Evolutionary conservation across 2,797 vertebrate species (phyloP), one percentile per base, ranked within the genome.

Genomic region (Diplodus sargus): DNA sequence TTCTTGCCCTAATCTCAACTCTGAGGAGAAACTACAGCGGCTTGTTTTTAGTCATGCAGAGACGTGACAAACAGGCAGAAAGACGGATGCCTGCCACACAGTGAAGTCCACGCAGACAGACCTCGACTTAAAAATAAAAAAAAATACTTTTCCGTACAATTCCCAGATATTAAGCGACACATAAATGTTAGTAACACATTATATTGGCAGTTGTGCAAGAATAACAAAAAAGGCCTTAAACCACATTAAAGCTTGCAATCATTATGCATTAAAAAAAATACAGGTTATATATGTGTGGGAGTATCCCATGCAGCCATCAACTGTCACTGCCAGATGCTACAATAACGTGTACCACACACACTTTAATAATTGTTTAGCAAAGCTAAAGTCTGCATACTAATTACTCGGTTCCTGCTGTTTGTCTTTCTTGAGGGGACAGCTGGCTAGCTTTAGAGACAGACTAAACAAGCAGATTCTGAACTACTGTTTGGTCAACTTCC

Each of bases 1-100:
- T 74, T 65, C 16, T 47, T 77, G 66, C 54, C 57, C 74, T 82
- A 25, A 76, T 82, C 64, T 78, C 25, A 70, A 62, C 70, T 72
- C 42, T 15, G 43, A 68, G 63, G 68, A 20, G 34, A 58, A 57
- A 65, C 12, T 14, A 42, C 22, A 30, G 0, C 22, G 7, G n/a
- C 10, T 64, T 75, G 45, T 62, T 75, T 22, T 59, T 23, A 43
- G 47, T 54, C 14, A 2, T 54, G 34, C 0, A 59, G 68, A 63
- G n/a, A 42, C 20, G 3, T 1, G 0, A 70, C 0, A 22, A 61
- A 69, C 18, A 17, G 8, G 18, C 66, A 14, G 51, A 30, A 14
- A 70, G 17, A 3, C 3, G 56, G 30, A 49, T 48, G 51, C 15
- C 49, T 14, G 15, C 25, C 25, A 56, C 57, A 30, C 42, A n/a